Percentiles rank a stretch among this genome's conserved stretches.
Conservation (phyloP, 2,113 vertebrate species). For the Menidia beryllina region DNA sequence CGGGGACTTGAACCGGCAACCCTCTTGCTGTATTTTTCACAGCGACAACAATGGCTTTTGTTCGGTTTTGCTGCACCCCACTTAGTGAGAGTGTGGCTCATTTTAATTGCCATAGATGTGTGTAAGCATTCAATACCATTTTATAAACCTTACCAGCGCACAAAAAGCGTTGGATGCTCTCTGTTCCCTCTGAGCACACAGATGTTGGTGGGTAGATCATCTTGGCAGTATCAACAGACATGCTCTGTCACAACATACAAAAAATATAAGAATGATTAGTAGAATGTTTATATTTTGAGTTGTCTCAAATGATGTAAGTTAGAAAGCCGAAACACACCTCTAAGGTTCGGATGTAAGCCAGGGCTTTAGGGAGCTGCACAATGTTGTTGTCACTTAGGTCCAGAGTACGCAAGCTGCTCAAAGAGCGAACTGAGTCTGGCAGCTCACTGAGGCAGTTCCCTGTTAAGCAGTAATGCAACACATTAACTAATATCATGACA, state of each 20-base stretch:
- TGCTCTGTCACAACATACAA: conserved; percentile 83
- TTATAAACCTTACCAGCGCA: conserved; percentile 83
- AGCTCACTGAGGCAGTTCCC: conserved; percentile 89
- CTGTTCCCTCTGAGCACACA: conserved; percentile 86
- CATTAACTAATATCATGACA: too few species aligned
- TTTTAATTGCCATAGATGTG: neutral
- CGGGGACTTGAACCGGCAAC: too few species aligned
- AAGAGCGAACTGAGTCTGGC: conserved; percentile 76
- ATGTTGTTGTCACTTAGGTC: conserved; percentile 88
- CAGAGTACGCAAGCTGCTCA: conserved; percentile 87
- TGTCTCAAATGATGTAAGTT: neutral
- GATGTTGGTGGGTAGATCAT: conserved; percentile 88
- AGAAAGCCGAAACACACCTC: conserved; percentile 78
- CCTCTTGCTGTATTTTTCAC: too few species aligned
- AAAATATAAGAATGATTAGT: neutral
- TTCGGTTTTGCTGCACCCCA: too few species aligned
- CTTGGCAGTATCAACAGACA: conserved; percentile 84
- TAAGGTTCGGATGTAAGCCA: conserved; percentile 86
- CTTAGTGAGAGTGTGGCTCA: neutral
- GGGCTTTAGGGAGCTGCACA: conserved; percentile 80
- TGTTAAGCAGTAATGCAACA: conserved; percentile 38
- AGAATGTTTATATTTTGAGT: neutral
- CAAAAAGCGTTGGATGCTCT: conserved; percentile 89
- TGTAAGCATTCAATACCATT: neutral
- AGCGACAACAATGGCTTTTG: too few species aligned